Evolutionary conservation across 2,888 invertebrate genomes (phyloP).

Genomic region (Peribatodes rhomboidaria): DNA sequence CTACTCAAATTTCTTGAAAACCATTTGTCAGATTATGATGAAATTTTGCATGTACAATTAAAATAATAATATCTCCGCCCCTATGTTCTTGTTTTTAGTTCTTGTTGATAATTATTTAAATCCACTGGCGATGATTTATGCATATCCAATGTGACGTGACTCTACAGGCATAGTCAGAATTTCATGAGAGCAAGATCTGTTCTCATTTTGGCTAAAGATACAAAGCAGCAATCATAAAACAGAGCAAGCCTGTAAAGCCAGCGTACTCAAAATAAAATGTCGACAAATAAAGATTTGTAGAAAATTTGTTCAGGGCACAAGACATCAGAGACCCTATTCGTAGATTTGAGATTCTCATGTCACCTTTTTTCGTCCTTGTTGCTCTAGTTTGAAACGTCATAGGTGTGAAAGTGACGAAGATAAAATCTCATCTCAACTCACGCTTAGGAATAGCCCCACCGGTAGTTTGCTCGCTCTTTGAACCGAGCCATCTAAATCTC

Average conservation of each 20-base stretch:
- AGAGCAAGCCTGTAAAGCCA: background rate
- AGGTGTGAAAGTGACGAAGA: too few species aligned
- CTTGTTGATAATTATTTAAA: too few species aligned
- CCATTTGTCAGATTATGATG: too few species aligned
- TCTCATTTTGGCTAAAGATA: background rate
- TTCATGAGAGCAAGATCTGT: background rate
- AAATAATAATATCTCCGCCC: too few species aligned
- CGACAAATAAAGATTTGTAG: constrained; percentile 20
- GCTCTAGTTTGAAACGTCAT: too few species aligned
- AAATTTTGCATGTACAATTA: too few species aligned
- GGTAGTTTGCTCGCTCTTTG: constrained; percentile 54
- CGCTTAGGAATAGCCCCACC: too few species aligned
- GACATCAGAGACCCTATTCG: constrained; percentile 39
- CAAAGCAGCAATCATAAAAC: background rate
- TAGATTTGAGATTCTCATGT: too few species aligned
- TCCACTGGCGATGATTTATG: background rate
- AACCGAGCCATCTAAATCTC: constrained; percentile 71
- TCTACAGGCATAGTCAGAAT: background rate
- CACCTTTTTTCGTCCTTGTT: too few species aligned
- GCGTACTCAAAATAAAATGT: constrained; percentile 5
- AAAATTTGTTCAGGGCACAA: constrained; percentile 39
- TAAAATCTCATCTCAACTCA: too few species aligned
- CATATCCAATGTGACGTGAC: background rate
- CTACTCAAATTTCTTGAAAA: too few species aligned
- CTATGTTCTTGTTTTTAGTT: too few species aligned